A percentile compares a stretch with the other conserved stretches of the same genome.
Conservation (phyloP, 2,113 vertebrate species). For the Leiothrix lutea region DNA sequence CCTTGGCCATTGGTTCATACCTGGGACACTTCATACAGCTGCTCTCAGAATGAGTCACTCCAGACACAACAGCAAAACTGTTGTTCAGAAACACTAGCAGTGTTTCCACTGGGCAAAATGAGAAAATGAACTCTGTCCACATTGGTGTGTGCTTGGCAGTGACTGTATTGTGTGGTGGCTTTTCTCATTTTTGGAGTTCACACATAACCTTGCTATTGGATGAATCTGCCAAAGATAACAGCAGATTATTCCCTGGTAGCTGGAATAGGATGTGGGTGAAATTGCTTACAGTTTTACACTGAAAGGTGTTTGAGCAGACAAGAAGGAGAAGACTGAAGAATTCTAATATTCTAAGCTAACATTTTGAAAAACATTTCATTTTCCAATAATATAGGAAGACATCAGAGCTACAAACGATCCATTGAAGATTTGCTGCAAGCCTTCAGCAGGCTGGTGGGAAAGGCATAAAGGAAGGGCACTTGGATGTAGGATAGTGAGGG, state of each 20-base stretch:
- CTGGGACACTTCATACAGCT: background rate
- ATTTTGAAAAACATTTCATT: background rate
- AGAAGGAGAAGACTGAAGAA: background rate
- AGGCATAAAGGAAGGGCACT: background rate
- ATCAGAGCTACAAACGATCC: background rate
- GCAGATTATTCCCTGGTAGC: background rate
- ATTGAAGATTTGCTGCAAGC: background rate
- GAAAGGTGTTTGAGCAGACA: background rate
- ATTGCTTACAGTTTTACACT: background rate
- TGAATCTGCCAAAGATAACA: too few species aligned
- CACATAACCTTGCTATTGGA: too few species aligned
- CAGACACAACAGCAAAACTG: background rate
- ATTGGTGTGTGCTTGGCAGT: too few species aligned
- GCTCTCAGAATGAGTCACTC: background rate
- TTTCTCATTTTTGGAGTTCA: too few species aligned
- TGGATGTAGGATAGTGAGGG: background rate
- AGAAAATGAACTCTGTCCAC: background rate
- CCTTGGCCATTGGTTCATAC: background rate
- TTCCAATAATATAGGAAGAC: background rate
- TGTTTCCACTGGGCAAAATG: background rate
- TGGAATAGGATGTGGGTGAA: background rate
- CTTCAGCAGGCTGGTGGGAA: background rate
- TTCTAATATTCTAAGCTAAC: background rate
- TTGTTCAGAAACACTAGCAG: background rate
- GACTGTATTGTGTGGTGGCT: too few species aligned